Evolutionary conservation across 2,888 invertebrate species (phyloP).

Genomic region (Meloe dianella): DNA sequence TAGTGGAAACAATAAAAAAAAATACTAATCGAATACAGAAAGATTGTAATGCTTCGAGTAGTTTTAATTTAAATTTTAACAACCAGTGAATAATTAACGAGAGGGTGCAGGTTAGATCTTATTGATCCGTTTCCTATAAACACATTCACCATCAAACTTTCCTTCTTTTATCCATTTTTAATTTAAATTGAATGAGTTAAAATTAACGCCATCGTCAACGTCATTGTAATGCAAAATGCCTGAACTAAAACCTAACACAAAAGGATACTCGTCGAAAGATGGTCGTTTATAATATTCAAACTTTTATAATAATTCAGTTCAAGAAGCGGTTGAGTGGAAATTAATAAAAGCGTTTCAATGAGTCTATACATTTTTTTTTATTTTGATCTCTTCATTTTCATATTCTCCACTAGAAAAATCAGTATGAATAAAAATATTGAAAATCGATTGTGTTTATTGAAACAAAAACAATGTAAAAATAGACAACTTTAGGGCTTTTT

Average conservation of each 20-base stretch:
- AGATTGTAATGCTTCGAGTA: too few relatives aligned
- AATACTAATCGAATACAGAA: too few relatives aligned
- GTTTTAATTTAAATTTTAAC: not conserved
- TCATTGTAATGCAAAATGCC: slow-evolving; percentile 8
- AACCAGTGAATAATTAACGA: not conserved
- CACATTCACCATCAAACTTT: not conserved
- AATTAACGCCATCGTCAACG: not conserved
- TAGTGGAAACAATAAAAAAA: too few relatives aligned
- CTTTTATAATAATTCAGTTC: slow-evolving; percentile 3
- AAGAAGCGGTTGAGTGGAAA: not conserved
- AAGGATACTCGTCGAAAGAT: slow-evolving; percentile 4
- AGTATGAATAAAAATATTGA: too few relatives aligned
- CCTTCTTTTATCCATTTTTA: not conserved
- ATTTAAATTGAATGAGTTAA: not conserved
- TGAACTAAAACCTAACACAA: slow-evolving; percentile 7
- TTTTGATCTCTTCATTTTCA: not conserved
- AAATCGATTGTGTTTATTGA: too few relatives aligned
- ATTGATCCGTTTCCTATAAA: not conserved
- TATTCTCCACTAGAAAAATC: too few relatives aligned
- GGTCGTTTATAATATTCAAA: slow-evolving; percentile 3
- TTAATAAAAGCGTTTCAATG: not conserved
- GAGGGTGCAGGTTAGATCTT: not conserved
- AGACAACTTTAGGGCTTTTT: slow-evolving; percentile 13
- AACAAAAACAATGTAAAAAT: not conserved
- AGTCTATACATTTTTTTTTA: not conserved